Conservation (phyloP, 92 coral and sea anemone species). For the Epizoanthus fatuus region DNA sequence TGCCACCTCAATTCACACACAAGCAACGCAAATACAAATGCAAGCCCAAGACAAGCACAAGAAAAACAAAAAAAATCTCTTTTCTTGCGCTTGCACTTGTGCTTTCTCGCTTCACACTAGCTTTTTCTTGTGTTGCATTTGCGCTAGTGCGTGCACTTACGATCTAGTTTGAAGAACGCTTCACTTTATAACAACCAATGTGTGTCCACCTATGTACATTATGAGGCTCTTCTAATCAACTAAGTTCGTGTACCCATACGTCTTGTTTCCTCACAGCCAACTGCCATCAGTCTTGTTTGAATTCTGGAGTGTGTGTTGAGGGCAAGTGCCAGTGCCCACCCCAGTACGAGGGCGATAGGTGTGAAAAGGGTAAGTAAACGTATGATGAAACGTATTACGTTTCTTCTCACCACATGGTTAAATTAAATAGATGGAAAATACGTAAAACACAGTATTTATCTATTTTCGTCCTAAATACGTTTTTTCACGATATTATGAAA, state of each 20-base stretch:
- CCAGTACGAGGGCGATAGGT: slow-evolving; percentile 82
- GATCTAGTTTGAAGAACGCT: too few species aligned
- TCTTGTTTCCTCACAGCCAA: slow-evolving; percentile 44
- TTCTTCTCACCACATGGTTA: not conserved
- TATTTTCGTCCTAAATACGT: too few species aligned
- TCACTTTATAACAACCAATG: too few species aligned
- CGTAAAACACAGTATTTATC: too few species aligned
- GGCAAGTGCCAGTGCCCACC: slow-evolving; percentile 89
- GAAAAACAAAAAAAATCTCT: too few species aligned
- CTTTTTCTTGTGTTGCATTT: not conserved
- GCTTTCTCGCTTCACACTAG: not conserved
- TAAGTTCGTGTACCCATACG: not conserved
- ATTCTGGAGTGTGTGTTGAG: slow-evolving; percentile 85
- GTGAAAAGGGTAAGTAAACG: slow-evolving; percentile 73
- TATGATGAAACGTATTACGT: not conserved
- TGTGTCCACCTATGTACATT: too few species aligned
- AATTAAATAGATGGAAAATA: not conserved
- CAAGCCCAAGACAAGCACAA: too few species aligned
- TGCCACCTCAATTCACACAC: too few species aligned
- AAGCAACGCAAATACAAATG: too few species aligned
- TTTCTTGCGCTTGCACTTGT: not conserved
- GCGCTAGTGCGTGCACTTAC: too few species aligned
- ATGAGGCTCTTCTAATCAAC: too few species aligned
- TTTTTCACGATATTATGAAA: too few species aligned
- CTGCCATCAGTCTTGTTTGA: slow-evolving; percentile 76